phyloP scores from a whole-genome alignment of 2,888 invertebrate genomes.

The Mechanitis mazaeus region DNA sequence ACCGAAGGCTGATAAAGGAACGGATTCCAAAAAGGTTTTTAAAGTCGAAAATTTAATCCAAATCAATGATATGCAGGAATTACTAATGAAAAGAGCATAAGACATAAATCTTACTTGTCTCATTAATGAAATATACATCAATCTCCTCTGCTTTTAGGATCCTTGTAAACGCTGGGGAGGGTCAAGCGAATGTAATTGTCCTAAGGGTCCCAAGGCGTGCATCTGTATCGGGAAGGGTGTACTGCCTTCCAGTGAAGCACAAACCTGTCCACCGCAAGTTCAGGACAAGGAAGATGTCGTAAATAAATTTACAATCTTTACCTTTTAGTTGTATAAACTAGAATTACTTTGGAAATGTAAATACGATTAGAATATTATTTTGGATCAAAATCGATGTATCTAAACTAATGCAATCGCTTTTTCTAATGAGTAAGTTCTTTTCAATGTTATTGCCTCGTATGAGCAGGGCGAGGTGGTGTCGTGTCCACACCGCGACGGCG shows the following conservation, averaged over 20 bases:
- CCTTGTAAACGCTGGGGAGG: constrained; percentile 57
- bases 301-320: constrained; percentile 10
- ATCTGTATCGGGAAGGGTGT: constrained; percentile 48
- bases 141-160: constrained; percentile 37
- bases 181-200: constrained; percentile 56
- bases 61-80: no score
- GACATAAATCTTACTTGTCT: not conserved
- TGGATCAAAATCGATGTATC: no score
- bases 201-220: constrained; percentile 54
- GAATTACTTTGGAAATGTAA: no score
- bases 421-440: constrained; percentile 1
- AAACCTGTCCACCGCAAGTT: constrained; percentile 37
- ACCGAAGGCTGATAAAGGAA: constrained; percentile 48
- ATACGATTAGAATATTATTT: no score
- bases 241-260: constrained; percentile 37
- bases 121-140: not conserved
- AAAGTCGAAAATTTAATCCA: no score
- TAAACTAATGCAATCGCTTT: not conserved
- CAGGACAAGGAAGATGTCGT: constrained; percentile 40
- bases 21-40: constrained; percentile 50
- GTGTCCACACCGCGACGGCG: constrained; percentile 43
- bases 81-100: constrained; percentile 4
- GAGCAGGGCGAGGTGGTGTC: constrained; percentile 34
- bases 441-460: not conserved
- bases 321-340: no score